Conservation (phyloP, 2,888 invertebrate species). For the Pemphredon lugubris region DNA sequence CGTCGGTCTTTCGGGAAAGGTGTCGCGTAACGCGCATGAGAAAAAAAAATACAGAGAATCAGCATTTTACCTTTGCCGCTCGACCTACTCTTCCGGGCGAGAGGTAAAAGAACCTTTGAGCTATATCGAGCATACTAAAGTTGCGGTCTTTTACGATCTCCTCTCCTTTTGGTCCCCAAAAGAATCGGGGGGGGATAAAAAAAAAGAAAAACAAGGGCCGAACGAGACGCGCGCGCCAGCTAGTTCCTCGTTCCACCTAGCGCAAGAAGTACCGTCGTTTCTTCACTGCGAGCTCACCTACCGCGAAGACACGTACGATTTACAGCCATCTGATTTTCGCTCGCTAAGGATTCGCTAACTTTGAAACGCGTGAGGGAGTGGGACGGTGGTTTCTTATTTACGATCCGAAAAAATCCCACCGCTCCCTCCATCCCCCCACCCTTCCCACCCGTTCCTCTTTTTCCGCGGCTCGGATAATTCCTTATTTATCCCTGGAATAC, state of each 20-base stretch:
- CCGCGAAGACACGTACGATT: conserved; percentile 65
- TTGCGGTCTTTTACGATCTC: conserved; percentile 4
- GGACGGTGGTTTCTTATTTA: conserved; percentile 67
- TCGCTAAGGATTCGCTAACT: conserved; percentile 9
- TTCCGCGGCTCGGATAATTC: conserved; percentile 36
- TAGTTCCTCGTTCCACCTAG: conserved; percentile 65
- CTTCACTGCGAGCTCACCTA: conserved; percentile 30
- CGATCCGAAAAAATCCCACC: conserved; percentile 57
- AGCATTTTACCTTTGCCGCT: neutral
- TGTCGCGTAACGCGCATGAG: too few relatives aligned
- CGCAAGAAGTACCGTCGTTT: conserved; percentile 57
- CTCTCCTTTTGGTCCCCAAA: neutral
- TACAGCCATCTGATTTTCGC: conserved; percentile 74
- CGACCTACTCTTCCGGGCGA: neutral
- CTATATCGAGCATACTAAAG: conserved; percentile 11
- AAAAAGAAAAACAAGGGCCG: too few relatives aligned
- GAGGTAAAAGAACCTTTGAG: neutral
- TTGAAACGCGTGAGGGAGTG: neutral
- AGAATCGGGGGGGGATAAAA: neutral
- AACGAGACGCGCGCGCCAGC: neutral
- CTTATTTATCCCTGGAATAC: conserved; percentile 32
- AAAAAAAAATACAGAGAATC: neutral
- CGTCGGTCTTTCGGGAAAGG: too few relatives aligned
- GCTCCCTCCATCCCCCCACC: too few relatives aligned
- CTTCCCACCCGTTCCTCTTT: too few relatives aligned